Evolutionary conservation across 2,888 invertebrate genomes (phyloP).

Genomic region (Synanthedon tipuliformis): DNA sequence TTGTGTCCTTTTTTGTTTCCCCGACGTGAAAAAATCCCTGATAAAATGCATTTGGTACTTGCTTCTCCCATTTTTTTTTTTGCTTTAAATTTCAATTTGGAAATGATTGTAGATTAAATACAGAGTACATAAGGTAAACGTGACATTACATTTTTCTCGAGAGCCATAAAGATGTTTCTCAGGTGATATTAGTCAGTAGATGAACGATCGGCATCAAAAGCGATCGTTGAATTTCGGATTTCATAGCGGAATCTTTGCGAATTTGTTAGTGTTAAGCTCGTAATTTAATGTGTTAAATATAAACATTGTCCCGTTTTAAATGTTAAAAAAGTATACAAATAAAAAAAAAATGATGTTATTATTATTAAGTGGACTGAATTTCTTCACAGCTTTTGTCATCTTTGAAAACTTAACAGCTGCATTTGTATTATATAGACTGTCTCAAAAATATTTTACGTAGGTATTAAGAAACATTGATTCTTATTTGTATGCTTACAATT

Average conservation of each 20-base stretch:
- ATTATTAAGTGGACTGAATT: slow-evolving; percentile 9
- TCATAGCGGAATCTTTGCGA: slow-evolving; percentile 42
- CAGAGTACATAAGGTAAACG: too few relatives aligned
- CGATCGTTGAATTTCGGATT: slow-evolving; percentile 28
- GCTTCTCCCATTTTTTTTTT: too few relatives aligned
- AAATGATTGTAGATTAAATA: too few relatives aligned
- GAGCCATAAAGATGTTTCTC: slow-evolving; percentile 8
- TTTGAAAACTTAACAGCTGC: neutral
- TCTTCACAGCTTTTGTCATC: slow-evolving; percentile 13
- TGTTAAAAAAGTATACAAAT: neutral
- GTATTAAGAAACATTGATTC: too few relatives aligned
- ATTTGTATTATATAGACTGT: neutral
- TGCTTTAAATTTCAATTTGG: too few relatives aligned
- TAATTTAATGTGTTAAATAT: slow-evolving; percentile 25
- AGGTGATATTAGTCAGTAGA: slow-evolving; percentile 61
- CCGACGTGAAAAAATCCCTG: too few relatives aligned
- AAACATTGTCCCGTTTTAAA: slow-evolving; percentile 7
- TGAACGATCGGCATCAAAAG: slow-evolving; percentile 13
- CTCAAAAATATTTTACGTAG: neutral
- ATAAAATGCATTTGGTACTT: too few relatives aligned
- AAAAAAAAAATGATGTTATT: neutral
- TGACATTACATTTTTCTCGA: too few relatives aligned
- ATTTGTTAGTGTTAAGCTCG: slow-evolving; percentile 57
- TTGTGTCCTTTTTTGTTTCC: too few relatives aligned
- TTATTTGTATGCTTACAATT: too few relatives aligned